Percentiles rank a stretch among this genome's conserved stretches.
Conservation (phyloP, 1,140 invertebrate species). For the Glomeris maerens region DNA sequence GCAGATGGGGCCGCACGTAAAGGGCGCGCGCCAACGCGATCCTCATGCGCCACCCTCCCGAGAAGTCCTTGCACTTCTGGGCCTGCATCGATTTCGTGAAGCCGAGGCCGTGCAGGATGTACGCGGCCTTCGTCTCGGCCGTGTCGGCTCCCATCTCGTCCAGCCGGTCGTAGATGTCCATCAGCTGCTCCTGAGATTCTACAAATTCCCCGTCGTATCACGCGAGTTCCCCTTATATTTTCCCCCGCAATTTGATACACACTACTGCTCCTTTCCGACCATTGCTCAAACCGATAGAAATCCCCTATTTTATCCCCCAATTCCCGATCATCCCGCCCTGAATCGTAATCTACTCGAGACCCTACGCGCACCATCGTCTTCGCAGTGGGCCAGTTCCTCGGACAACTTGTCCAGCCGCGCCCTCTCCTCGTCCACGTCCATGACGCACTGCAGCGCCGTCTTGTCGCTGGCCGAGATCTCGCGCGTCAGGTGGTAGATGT, state of each 20-base stretch:
- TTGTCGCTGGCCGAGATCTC: constrained; percentile 91
- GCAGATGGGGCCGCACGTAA: constrained; percentile 37
- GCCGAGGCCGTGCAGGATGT: constrained; percentile 91
- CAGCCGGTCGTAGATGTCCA: constrained; percentile 94
- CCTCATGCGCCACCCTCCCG: constrained; percentile 94
- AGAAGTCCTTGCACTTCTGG: constrained; percentile 83
- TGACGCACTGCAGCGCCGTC: constrained; percentile 82
- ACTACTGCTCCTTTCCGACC: no score
- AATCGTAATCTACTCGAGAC: no score
- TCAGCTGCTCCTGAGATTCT: constrained; percentile 85
- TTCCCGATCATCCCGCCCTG: no score
- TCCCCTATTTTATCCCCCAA: no score
- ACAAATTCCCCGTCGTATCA: no score
- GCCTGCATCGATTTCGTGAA: constrained; percentile 90
- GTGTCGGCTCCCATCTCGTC: constrained; percentile 94
- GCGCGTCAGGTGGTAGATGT: constrained; percentile 92
- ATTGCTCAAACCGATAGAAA: no score
- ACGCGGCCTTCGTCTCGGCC: constrained; percentile 81
- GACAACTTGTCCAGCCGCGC: constrained; percentile 81
- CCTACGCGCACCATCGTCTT: constrained; percentile 59
- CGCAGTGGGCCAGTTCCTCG: constrained; percentile 69
- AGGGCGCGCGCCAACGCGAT: constrained; percentile 77
- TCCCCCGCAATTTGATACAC: no score
- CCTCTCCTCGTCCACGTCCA: constrained; percentile 95
- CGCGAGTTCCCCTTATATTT: no score